These are phyloP conservation scores for Spisula subtruncata DNA, from an alignment of 2,888 invertebrate species.

Conservation along the genomic window DNA sequence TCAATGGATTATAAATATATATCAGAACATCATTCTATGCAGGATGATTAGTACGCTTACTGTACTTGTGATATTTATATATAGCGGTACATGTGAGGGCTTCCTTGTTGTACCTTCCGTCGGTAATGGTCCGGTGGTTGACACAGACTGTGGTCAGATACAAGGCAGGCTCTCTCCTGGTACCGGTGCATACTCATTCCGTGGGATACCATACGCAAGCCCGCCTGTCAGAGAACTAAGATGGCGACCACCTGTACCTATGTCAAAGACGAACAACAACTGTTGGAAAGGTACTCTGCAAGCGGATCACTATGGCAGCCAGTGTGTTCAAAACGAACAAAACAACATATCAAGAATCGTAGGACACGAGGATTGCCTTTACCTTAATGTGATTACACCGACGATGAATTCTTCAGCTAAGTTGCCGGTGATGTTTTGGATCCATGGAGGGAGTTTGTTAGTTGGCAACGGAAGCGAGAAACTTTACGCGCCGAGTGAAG, in stretches of 20 bases:
- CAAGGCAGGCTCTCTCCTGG: slow-evolving; percentile 51
- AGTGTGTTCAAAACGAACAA: slow-evolving; percentile 72
- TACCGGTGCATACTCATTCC: slow-evolving; percentile 66
- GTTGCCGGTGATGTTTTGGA: slow-evolving; percentile 85
- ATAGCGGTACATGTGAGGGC: neutral
- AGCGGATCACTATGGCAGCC: slow-evolving; percentile 69
- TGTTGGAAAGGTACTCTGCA: slow-evolving; percentile 76
- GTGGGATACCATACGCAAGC: slow-evolving; percentile 78
- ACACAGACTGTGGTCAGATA: slow-evolving; percentile 73
- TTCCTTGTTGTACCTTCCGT: neutral
- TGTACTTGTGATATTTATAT: neutral
- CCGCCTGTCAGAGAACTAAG: slow-evolving; percentile 72
- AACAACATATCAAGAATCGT: slow-evolving; percentile 59
- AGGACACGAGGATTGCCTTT: slow-evolving; percentile 73
- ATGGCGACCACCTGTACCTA: slow-evolving; percentile 61
- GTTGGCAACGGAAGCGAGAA: slow-evolving; percentile 73
- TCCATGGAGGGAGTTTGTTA: slow-evolving; percentile 82
- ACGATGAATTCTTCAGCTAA: slow-evolving; percentile 73
- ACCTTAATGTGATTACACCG: slow-evolving; percentile 83
- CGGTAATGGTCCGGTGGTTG: slow-evolving; percentile 14
- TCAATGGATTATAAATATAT: too few species aligned
- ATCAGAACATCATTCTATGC: neutral
- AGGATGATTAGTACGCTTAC: neutral
- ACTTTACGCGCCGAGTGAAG: slow-evolving; percentile 90
- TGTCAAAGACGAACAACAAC: slow-evolving; percentile 36